These are phyloP conservation scores for Lasioglossum oenotherae DNA, from an alignment of 2,888 invertebrate genomes.

Conservation along the genomic window DNA sequence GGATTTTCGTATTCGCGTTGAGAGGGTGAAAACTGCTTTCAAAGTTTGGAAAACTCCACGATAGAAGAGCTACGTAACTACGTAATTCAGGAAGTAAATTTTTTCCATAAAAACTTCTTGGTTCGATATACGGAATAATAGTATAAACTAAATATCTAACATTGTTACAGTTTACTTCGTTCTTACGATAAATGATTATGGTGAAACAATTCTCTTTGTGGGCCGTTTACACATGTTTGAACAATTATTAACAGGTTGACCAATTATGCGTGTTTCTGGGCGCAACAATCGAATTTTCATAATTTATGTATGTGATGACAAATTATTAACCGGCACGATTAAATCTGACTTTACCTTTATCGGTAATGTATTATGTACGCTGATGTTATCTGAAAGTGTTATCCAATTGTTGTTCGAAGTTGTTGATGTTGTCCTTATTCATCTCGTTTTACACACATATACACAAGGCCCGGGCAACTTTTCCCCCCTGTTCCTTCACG, in stretches of 20 bases:
- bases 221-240: neutral
- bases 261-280: neutral
- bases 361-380: too few relatives aligned
- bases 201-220: too few relatives aligned
- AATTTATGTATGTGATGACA: neutral
- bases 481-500: too few relatives aligned
- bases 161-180: neutral
- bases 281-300: neutral
- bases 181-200: neutral
- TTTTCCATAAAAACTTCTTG: neutral
- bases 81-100: neutral
- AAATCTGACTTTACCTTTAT: neutral
- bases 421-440: neutral
- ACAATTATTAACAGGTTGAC: neutral
- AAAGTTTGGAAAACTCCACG: neutral
- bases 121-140: neutral
- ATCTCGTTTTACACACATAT: neutral
- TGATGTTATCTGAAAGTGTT: too few relatives aligned
- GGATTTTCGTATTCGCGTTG: neutral
- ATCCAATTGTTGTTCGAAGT: neutral
- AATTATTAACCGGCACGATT: neutral
- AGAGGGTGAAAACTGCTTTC: neutral
- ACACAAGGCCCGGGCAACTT: too few relatives aligned
- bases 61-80: neutral
- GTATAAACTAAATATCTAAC: neutral